Base-by-base conservation (phyloP, 2,888 invertebrate genomes). In the Cheilosia variabilis region DNA sequence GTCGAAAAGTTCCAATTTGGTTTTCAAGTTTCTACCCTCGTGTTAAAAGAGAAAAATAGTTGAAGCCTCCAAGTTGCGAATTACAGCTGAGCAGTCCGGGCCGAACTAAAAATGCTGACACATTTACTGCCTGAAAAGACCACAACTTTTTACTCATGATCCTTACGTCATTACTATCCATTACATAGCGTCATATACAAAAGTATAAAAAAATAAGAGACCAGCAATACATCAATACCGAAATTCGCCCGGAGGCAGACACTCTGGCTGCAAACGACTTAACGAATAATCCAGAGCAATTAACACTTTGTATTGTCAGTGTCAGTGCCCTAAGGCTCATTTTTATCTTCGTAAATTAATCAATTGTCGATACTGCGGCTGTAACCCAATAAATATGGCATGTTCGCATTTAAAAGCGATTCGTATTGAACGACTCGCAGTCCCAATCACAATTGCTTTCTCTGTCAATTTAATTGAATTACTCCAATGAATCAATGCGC, bases 381-480 rank as follows among this genome's bases (percentile, higher is more conserved):
- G 31, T 31, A 19, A 31, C 6, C 47, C 19, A 47, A 47, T 63
- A 47, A 47, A 27, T 27, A 31, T 19, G 6, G 9, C n/a, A 34
- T 34, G 1, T 63, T 47, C 19, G 7, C 6, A 47, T 31, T 63
- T 6, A 63, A 50, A 50, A 52, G 34, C 22, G 9, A 15, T 9
- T 27, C 55, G 22, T 13, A 13, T 37, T 63, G 52, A 43, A 72
- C 43, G 43, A 22, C 19, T 50, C 24, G 17, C 24, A 60, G 19
- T 15, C 58, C 17, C 34, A 34, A 62, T 15, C 50, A 31, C 34
- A 45, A 62, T 62, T 55, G 55, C 62, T 45, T 55, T 47, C 45
- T 22, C 10, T 19, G 22, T 24, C 24, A 34, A 45, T 73, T 55
- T 53, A 76, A 76, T 76, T 76, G 69, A 81, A 76, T 82, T 65